Evolutionary conservation across 2,888 invertebrate species (phyloP).

Genomic region (Buathra laborator): DNA sequence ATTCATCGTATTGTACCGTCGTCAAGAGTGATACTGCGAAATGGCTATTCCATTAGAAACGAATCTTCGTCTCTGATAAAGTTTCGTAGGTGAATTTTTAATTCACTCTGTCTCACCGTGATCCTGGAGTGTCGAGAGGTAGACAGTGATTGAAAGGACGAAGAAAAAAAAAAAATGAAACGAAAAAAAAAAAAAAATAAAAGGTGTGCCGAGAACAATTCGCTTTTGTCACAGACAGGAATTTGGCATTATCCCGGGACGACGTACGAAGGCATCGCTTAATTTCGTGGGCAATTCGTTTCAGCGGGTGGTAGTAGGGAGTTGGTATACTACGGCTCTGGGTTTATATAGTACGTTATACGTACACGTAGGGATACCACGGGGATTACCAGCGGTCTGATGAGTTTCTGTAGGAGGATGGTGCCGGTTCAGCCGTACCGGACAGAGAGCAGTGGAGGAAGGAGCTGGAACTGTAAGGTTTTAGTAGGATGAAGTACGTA

Average conservation of each 20-base stretch:
- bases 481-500: conserved; percentile 74
- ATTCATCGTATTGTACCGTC: conserved; percentile 24
- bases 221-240: conserved; percentile 60
- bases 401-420: conserved; percentile 81
- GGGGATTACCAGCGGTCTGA: conserved; percentile 83
- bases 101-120: background rate
- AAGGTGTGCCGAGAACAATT: conserved; percentile 37
- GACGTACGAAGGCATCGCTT: conserved; percentile 76
- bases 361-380: conserved; percentile 73
- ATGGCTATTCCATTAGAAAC: conserved; percentile 49
- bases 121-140: conserved; percentile 7
- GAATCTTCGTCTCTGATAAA: conserved; percentile 16
- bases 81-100: conserved; percentile 5
- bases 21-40: conserved; percentile 21
- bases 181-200: background rate
- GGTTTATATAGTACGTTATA: conserved; percentile 29
- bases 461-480: conserved; percentile 73
- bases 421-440: conserved; percentile 67
- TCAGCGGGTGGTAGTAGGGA: conserved; percentile 59
- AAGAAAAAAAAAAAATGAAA: background rate
- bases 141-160: background rate
- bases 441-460: conserved; percentile 73
- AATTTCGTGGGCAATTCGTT: conserved; percentile 82
- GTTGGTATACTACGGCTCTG: conserved; percentile 29
- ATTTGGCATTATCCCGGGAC: conserved; percentile 72